Evolutionary conservation across 1,140 invertebrate genomes (phyloP), one percentile per base, ranked within the genome.

Genomic region (Andricus grossulariae): DNA sequence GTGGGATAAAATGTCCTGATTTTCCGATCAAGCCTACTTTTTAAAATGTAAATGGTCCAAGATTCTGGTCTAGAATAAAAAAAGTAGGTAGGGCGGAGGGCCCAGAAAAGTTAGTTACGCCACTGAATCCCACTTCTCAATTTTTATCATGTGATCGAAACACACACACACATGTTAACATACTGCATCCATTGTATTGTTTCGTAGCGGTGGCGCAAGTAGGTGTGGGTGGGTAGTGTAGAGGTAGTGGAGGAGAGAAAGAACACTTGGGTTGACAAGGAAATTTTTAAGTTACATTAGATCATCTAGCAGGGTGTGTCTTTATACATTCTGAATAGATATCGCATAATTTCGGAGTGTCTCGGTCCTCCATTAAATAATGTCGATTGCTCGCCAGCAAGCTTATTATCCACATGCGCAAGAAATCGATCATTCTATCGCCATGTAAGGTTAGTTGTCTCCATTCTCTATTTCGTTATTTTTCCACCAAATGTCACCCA

Each of bases 371-470:
- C 16, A 66, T 66, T 39, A 66, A 66, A 66, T 16, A 51, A 78
- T 73, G 50, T 75, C 50, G 50, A 45, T 73, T 76, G 32, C 78
- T 78, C 45, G 66, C 52, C 52, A 52, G 51, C 73, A 78, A 74
- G 12, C 10, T 11, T 45, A 66, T 66, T 66, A 66, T 66, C 13
- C 7, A 16, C 25, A 25, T 72, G 79, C 60, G 49, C 60, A 54
- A 57, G 73, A 74, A 72, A 81, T 85, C 80, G 74, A 82, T 83
- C 71, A 74, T 80, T 51, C 73, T 45, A 19, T 82, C 77, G 66
- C 79, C 60, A 82, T 72, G 76, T 83, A 82, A 71, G 76, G 82
- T 76, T 80, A 78, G 73, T 79, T 83, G 8, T 70, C 10, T 80
- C 60, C 25, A 45, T 72, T 6, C 73, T 70, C 21, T 12, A 19